Base-by-base conservation (phyloP, 2,113 vertebrate genomes). In the Mystacornis crossleyi region DNA sequence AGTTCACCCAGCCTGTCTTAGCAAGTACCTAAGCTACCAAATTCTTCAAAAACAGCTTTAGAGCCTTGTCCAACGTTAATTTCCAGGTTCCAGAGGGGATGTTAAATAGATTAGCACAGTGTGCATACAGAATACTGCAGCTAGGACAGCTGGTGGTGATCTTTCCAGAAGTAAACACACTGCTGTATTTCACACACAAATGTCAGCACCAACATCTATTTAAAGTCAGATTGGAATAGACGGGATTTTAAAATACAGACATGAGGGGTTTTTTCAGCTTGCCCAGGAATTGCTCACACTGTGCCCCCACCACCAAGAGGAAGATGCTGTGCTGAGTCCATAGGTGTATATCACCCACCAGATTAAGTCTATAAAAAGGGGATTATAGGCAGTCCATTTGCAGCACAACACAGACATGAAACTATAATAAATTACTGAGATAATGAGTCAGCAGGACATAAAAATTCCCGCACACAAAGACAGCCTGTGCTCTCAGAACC, bases 101-200 rank as follows among this genome's bases (percentile, higher is more conserved):
- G 92, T 61, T 94, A 81, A 90, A 71, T 7, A 43, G 50, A 54
- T 54, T 51, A 10, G 38, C 29, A 18, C 58, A 70, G 92, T 53
- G 50, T 8, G 8, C 73, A 9, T 28, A 42, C 28, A 81, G 87
- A 93, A 60, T 88, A 36, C 50, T 74, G 57, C 78, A 81, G 94
- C 95, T 4, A 20, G 34, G 57, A 69, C 78, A 97, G 93, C 80
- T 33, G 91, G 91, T 7, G 3, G 64, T 91, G 96, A 97, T 94
- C 95, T 96, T 98, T 96, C 91, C 65, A 97, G 95, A 95, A 96
- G 93, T 83, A 96, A 98, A 96, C 94, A 92, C 81, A 42, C 89
- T 4, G 45, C 72, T 65, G 91, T 73, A 83, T 83, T 91, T 97
- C 95, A 88, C n/a, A 17, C 55, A 60, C 67, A 14, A 36, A 55